Evolutionary conservation across 2,113 vertebrate species (phyloP), one percentile per base, ranked within the genome.

Genomic region (Coptodon bakossiorum): DNA sequence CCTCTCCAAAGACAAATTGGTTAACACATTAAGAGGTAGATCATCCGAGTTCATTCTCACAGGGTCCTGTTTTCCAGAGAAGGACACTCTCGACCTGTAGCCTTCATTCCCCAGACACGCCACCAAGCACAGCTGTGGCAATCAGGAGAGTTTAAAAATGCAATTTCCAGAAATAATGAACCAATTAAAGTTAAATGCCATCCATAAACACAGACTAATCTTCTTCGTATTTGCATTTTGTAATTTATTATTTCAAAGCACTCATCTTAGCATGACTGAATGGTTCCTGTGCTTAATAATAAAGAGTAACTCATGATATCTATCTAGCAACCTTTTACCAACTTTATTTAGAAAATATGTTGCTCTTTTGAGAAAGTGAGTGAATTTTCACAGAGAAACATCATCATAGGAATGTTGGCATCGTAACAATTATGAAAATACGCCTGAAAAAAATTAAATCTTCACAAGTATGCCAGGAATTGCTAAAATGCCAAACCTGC

Each of bases 111-210:
- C 89, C 34, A 53, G 71, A 90, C 79, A 85, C 88, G 31, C 87
- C 78, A 89, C 73, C 85, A 90, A 89, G 81, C 96, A 92, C 96
- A 96, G 96, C 96, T 96, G 95, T 90, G 85, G 86, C 89, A 95
- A 95, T 92, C 92, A 94, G 90, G 82, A 88, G 93, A 94, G 91
- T 95, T 92, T 93, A 88, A 95, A 94, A 94, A 93, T 91, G 89
- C 92, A 96, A 96, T 96, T 95, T 94, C 88, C 59, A 38, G 86
- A 95, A 94, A 95, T 95, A 96, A 96, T 96, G 95, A 95, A 95
- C 90, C 94, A 94, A 96, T 96, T 95, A 96, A 95, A 96, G 93
- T 93, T 86, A 96, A 96, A 96, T 94, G 90, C 91, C 91, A 93
- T 90, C 92, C 92, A 94, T 95, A 95, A 95, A 95, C 92, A 96